Percentiles rank a stretch among this genome's conserved stretches.
Conservation (phyloP, 2,888 invertebrate species). For the Eilema depressum region DNA sequence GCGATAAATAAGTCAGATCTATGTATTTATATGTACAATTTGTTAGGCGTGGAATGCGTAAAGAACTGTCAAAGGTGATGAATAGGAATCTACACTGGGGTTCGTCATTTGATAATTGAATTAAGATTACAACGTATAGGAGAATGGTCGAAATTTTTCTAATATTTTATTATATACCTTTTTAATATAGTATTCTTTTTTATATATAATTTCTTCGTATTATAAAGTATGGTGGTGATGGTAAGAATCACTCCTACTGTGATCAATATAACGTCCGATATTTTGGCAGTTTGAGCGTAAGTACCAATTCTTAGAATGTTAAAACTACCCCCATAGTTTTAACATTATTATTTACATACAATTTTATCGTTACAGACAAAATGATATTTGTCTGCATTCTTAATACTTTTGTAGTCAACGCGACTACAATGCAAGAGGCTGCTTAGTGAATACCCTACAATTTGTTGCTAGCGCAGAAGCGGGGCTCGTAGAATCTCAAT, state of each 20-base stretch:
- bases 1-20: conserved; percentile 48
- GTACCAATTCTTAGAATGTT: not conserved
- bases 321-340: conserved; percentile 6
- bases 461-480: not conserved
- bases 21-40: conserved; percentile 25
- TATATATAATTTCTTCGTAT: not conserved
- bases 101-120: not conserved
- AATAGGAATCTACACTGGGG: not conserved
- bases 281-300: conserved; percentile 12
- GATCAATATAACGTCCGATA: not conserved
- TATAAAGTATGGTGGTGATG: not conserved
- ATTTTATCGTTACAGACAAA: not conserved
- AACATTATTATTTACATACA: conserved; percentile 11
- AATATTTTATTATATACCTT: conserved; percentile 2
- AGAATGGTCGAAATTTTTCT: not conserved
- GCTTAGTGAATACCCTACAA: not conserved
- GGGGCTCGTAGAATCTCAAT: not conserved
- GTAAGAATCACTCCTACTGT: conserved; percentile 2
- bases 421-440: not conserved
- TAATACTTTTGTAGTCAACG: not conserved
- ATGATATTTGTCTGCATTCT: not conserved
- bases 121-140: not conserved
- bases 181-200: not conserved
- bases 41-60: conserved; percentile 17
- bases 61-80: not conserved